Evolutionary conservation across 2,113 vertebrate genomes (phyloP), one percentile per base, ranked within the genome.

Genomic region (Pomatostomus ruficeps): DNA sequence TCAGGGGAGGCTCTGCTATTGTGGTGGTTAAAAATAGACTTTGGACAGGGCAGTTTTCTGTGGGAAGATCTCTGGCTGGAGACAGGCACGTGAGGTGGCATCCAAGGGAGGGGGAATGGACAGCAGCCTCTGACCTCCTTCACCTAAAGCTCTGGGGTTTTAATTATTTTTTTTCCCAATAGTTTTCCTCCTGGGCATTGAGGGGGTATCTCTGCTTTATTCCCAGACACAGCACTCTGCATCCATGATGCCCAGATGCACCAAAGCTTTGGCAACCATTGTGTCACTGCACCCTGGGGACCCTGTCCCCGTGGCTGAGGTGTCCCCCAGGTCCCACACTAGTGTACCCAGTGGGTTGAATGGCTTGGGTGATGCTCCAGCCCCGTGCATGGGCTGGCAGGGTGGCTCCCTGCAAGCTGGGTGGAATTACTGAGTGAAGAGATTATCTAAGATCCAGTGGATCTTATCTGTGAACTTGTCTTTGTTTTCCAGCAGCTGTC

Each of bases 21-120:
- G 95, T 95, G 88, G 82, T 42, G 63, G 85, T 88, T 96, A 95
- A 95, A 95, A 97, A 96, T 94, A 97, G 92, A 61, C 82, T 82
- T 91, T 61, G 92, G 94, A 76, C 76, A 33, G 58, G 82, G 73
- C 48, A 4, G 18, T 75, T 35, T 42, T 52, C 74, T 88, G 67
- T 4, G 33, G 88, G 88, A 94, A 94, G 75, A 85, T 82, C 75
- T 45, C 18, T 0, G 4, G 73, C 51, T 3, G 0, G 71, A 83
- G 72, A 57, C 7, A 46, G 85, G 85, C 94, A 94, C 82, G 79
- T 91, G 90, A 95, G 86, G 58, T 83, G 55, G 48, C 61, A 70
- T 71, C 45, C 9, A 1, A 49, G 26, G 0, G 6, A 58, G 38
- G 52, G 5, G 49, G 45, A 68, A 57, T 52, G 49, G 62, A 51